These are phyloP conservation scores for Drosophila dives DNA, from an alignment of 2,888 invertebrate species.

Conservation along the genomic window DNA sequence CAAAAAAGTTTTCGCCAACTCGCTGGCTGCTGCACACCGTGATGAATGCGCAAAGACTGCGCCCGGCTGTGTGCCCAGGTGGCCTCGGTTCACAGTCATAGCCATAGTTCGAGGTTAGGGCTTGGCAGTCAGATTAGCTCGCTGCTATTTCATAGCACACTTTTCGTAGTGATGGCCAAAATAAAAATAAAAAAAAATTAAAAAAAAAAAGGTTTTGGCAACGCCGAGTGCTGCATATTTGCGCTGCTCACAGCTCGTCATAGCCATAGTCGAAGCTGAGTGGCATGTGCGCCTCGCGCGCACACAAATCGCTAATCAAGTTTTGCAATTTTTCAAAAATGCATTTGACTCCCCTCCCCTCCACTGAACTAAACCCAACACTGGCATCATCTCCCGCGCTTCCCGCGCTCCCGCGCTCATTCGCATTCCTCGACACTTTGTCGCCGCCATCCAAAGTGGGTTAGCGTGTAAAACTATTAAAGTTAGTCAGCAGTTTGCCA, in stretches of 20 bases:
- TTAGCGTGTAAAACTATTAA: constrained; percentile 68
- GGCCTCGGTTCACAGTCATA: constrained; percentile 34
- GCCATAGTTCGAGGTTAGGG: constrained; percentile 35
- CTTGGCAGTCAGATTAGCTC: constrained; percentile 52
- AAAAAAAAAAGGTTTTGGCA: constrained; percentile 23
- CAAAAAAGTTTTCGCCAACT: constrained; percentile 6
- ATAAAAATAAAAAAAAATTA: not conserved
- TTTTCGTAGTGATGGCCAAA: constrained; percentile 19
- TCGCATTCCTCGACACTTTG: constrained; percentile 28
- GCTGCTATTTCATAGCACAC: constrained; percentile 41
- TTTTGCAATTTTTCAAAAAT: constrained; percentile 68
- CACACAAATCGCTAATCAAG: constrained; percentile 70
- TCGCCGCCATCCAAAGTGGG: constrained; percentile 47
- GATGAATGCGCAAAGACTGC: constrained; percentile 58
- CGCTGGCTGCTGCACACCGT: constrained; percentile 49
- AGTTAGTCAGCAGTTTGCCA: constrained; percentile 55
- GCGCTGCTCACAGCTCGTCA: constrained; percentile 33
- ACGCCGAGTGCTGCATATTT: constrained; percentile 42
- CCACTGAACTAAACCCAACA: not conserved
- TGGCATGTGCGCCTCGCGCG: constrained; percentile 35
- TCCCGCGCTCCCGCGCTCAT: not conserved
- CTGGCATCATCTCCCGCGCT: not conserved
- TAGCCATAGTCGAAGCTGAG: constrained; percentile 44
- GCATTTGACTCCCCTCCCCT: constrained; percentile 40
- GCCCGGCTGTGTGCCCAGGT: constrained; percentile 45